Percentiles rank a stretch among this genome's conserved stretches.
phyloP scores from a whole-genome alignment of 2,113 vertebrate genomes.

The Dromiciops gliroides region DNA sequence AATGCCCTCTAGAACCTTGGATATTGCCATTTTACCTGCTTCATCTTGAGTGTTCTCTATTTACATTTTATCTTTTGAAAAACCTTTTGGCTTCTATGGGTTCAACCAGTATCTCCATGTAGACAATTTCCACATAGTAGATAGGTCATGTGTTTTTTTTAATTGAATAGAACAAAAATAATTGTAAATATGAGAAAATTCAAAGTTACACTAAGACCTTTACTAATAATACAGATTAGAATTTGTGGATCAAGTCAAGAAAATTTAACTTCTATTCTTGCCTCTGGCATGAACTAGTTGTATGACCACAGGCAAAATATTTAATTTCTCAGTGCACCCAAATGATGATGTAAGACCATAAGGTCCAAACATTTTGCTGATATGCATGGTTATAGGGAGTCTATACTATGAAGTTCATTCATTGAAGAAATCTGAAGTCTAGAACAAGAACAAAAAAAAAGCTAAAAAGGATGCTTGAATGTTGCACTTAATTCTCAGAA shows the following conservation, averaged over 20 bases:
- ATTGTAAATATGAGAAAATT: neutral
- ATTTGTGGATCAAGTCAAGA: neutral
- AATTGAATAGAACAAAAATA: neutral
- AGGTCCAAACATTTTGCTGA: neutral
- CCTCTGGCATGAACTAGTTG: neutral
- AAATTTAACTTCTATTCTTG: neutral
- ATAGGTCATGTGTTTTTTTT: no score
- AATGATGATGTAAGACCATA: no score
- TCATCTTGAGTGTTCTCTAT: no score
- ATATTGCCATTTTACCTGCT: no score
- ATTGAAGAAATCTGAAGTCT: neutral
- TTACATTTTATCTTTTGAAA: neutral
- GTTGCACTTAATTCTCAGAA: neutral
- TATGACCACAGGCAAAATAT: neutral
- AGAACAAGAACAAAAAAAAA: neutral
- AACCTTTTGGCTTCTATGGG: neutral
- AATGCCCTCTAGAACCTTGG: no score
- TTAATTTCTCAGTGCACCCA: neutral
- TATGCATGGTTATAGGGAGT: neutral
- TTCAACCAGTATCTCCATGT: neutral
- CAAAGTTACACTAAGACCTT: neutral
- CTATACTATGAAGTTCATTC: no score
- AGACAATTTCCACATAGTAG: neutral
- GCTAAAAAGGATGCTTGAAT: neutral
- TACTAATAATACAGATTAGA: neutral